Evolutionary conservation across 1,140 invertebrate species (phyloP), one percentile per base, ranked within the genome.

Genomic region (Mycetomoellerius zeteki): DNA sequence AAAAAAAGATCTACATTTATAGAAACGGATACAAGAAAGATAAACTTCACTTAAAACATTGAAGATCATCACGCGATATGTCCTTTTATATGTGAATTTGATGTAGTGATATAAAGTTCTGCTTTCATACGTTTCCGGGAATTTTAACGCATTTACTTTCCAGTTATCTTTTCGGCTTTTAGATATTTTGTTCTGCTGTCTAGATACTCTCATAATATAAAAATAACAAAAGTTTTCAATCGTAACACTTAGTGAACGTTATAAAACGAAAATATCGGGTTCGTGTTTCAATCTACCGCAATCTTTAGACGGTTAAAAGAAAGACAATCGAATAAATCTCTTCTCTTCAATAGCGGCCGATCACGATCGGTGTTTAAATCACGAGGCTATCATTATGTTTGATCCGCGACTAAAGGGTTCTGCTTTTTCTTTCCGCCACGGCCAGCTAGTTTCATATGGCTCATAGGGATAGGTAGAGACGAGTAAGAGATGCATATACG

Each of bases 341-440:
- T 50, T 78, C 78, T 27, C 50, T 19, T 78, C 50, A 85, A 69
- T 71, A 56, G 30, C 72, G 67, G 54, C 71, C 85, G 86, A 82
- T 85, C 85, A 78, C 72, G 60, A 62, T 24, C 80, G 62, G 56
- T 64, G 47, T n/a, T 54, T 75, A 86, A 88, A 65, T 86, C 86
- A 75, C 78, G 80, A 72, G 52, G 19, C 65, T 86, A 71, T 91
- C 87, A 92, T 89, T 91, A 91, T 76, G 81, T 58, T 64, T 90
- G 67, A 56, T 54, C 73, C 86, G 54, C 73, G 77, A 78, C 54
- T 52, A 78, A 89, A 91, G 86, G 58, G 67, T 27, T 16, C 86
- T 89, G 65, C 84, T 86, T 78, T 87, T 80, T 87, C 21, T 62
- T 64, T 58, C 64, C 30, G 14, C 72, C 33, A 82, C 64, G 24